Evolutionary conservation across 2,888 invertebrate species (phyloP).

Genomic region (Archips crataeganus): DNA sequence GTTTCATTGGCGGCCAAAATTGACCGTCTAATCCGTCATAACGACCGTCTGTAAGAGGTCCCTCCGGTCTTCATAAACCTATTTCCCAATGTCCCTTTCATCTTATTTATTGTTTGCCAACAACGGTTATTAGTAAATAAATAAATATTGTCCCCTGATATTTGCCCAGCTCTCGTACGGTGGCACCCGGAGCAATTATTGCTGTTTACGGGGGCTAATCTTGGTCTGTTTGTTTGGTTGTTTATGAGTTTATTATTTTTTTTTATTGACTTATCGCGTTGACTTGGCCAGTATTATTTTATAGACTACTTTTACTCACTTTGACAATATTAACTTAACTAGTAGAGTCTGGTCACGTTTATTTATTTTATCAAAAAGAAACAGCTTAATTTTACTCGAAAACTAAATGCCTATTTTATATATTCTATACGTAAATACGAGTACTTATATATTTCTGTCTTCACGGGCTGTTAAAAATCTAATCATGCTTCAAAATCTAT

Average conservation of each 20-base stretch:
- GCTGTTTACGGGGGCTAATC: constrained; percentile 68
- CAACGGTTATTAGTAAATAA: constrained; percentile 82
- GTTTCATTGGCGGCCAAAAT: constrained; percentile 35
- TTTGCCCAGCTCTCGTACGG: constrained; percentile 72
- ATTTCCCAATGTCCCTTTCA: constrained; percentile 79
- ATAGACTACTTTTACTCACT: neutral
- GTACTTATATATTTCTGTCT: neutral
- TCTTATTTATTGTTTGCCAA: constrained; percentile 80
- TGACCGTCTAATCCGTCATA: constrained; percentile 40
- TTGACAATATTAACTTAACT: neutral
- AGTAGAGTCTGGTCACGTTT: no score
- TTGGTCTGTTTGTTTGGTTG: constrained; percentile 65
- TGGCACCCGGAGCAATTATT: constrained; percentile 76
- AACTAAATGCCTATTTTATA: no score
- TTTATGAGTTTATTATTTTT: constrained; percentile 47
- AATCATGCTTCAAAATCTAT: constrained; percentile 1
- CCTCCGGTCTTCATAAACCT: constrained; percentile 79
- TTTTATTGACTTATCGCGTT: constrained; percentile 17
- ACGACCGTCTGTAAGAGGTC: constrained; percentile 57
- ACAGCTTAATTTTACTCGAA: no score
- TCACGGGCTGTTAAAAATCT: neutral
- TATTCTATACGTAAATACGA: no score
- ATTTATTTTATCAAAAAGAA: neutral
- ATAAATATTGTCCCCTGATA: constrained; percentile 80
- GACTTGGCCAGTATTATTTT: neutral